These are phyloP conservation scores for Itoplectis maculator DNA, from an alignment of 2,888 invertebrate genomes.

Conservation along the genomic window DNA sequence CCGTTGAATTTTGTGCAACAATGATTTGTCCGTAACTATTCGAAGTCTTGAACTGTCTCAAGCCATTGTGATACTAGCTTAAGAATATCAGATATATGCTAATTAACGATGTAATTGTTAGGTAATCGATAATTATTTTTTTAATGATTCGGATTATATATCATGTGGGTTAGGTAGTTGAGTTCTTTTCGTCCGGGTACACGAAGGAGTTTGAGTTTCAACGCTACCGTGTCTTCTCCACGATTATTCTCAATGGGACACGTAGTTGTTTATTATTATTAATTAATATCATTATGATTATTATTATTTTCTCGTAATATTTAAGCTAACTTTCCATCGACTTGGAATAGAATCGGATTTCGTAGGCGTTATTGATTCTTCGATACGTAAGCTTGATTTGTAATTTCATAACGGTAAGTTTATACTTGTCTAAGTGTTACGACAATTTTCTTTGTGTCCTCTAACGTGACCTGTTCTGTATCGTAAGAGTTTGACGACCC, in stretches of 20 bases:
- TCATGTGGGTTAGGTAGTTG: conserved; percentile 73
- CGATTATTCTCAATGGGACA: conserved; percentile 40
- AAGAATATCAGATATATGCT: conserved; percentile 74
- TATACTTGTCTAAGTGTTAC: conserved; percentile 65
- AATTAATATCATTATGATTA: too few species aligned
- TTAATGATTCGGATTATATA: conserved; percentile 76
- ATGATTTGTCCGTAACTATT: conserved; percentile 77
- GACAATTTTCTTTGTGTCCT: conserved; percentile 40
- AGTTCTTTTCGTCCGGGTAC: conserved; percentile 59
- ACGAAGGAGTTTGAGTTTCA: conserved; percentile 23
- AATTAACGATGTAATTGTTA: conserved; percentile 65
- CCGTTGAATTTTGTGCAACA: conserved; percentile 50
- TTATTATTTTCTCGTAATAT: conserved; percentile 1
- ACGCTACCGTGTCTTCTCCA: conserved; percentile 40
- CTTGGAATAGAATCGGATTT: conserved; percentile 43
- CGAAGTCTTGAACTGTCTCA: conserved; percentile 82
- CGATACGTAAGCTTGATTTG: conserved; percentile 43
- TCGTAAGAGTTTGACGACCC: conserved; percentile 44
- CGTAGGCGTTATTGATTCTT: conserved; percentile 45
- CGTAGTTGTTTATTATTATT: background rate
- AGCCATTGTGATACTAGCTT: conserved; percentile 83
- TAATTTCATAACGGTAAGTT: conserved; percentile 57
- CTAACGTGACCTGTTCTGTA: conserved; percentile 46
- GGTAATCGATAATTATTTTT: conserved; percentile 76
- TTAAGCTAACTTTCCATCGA: conserved; percentile 48